Evolutionary conservation across 2,797 vertebrate genomes (phyloP).

Genomic region (Ispidina picta): DNA sequence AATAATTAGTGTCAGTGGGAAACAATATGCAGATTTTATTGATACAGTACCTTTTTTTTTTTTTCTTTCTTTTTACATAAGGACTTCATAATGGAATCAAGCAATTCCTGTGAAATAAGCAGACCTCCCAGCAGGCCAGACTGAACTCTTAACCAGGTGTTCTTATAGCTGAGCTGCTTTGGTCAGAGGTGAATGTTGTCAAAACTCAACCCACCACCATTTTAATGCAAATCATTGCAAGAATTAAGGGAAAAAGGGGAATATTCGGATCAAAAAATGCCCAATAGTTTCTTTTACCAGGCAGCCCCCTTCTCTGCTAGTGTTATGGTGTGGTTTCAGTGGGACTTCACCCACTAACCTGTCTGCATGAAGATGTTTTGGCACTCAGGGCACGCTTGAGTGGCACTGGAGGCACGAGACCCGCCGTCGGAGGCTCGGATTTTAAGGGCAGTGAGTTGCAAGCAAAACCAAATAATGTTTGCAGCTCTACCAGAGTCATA

Average conservation of each 20-base stretch:
- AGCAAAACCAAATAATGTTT: background rate
- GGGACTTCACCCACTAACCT: background rate
- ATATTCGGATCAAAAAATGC: background rate
- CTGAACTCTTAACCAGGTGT: background rate
- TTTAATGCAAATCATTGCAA: background rate
- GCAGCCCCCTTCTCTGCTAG: background rate
- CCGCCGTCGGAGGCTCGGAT: background rate
- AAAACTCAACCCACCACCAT: background rate
- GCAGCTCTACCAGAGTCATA: background rate
- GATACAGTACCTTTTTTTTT: slow-evolving; percentile 47
- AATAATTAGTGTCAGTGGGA: slow-evolving; percentile 63
- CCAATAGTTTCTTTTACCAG: background rate
- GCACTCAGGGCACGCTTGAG: background rate
- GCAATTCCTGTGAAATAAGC: background rate
- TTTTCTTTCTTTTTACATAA: background rate
- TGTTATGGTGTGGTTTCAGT: background rate
- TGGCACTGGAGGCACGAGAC: background rate
- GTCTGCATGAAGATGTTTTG: background rate
- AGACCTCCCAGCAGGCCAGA: background rate
- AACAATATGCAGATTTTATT: slow-evolving; percentile 67
- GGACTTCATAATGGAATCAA: background rate
- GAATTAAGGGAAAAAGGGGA: background rate
- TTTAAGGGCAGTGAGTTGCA: background rate
- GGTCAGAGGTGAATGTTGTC: background rate
- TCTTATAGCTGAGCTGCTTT: background rate